phyloP scores from a whole-genome alignment of 2,113 vertebrate species.

The Xiphias gladius region DNA sequence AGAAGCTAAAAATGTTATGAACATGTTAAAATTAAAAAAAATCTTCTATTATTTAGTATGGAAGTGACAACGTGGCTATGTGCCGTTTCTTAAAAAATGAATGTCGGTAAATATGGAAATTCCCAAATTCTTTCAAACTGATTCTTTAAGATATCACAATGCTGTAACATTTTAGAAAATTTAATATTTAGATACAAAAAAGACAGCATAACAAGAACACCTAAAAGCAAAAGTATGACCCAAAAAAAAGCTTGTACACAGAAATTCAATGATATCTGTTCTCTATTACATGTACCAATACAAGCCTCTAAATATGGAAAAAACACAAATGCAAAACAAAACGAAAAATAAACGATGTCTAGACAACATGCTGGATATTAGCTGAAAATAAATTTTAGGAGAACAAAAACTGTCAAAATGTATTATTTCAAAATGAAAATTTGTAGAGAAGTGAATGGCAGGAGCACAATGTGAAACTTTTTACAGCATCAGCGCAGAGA shows the following conservation, averaged over 20 bases:
- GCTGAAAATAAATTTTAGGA: constrained; percentile 82
- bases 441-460: constrained; percentile 67
- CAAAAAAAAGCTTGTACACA: constrained; percentile 89
- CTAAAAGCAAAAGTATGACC: constrained; percentile 76
- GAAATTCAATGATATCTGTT: constrained; percentile 99
- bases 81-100: not conserved
- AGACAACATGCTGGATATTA: constrained; percentile 82
- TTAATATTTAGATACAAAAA: constrained; percentile 75
- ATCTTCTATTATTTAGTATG: not conserved
- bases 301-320: constrained; percentile 84
- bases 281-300: constrained; percentile 91
- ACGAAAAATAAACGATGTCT: constrained; percentile 55
- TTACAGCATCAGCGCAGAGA: constrained; percentile 93
- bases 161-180: constrained; percentile 43
- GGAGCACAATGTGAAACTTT: constrained; percentile 85
- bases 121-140: constrained; percentile 81
- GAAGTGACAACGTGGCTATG: not conserved
- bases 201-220: constrained; percentile 80
- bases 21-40: not conserved
- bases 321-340: constrained; percentile 62
- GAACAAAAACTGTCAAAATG: constrained; percentile 84
- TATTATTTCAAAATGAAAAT: constrained; percentile 80
- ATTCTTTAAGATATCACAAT: constrained; percentile 35
- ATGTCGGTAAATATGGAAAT: constrained; percentile 46
- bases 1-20: not conserved